A percentile compares a stretch with the other conserved stretches of the same genome.
Conservation (phyloP, 2,888 invertebrate species). For the Caenorhabditis sp. region DNA sequence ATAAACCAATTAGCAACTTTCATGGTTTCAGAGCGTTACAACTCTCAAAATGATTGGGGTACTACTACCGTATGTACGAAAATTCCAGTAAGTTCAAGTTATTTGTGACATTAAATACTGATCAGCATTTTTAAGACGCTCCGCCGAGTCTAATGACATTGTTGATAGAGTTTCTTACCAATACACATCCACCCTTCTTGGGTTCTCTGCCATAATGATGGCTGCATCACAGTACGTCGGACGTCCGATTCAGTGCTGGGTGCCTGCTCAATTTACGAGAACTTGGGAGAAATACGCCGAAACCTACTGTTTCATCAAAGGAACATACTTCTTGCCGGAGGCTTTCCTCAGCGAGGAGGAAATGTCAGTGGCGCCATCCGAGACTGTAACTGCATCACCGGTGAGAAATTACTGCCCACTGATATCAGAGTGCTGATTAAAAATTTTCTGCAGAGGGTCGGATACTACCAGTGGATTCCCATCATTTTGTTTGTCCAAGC, state of each 20-base stretch:
- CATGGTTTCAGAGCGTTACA: conserved; percentile 32
- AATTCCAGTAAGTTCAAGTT: conserved; percentile 55
- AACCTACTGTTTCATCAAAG: conserved; percentile 82
- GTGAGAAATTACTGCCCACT: conserved; percentile 13
- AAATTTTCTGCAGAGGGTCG: conserved; percentile 61
- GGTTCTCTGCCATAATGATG: conserved; percentile 77
- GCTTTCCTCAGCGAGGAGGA: conserved; percentile 71
- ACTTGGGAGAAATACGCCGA: conserved; percentile 82
- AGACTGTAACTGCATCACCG: conserved; percentile 34
- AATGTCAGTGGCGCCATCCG: conserved; percentile 48
- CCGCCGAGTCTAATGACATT: conserved; percentile 81
- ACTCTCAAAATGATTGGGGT: conserved; percentile 67
- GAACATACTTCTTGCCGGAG: conserved; percentile 76
- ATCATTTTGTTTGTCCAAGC: conserved; percentile 80
- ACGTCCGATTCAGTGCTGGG: conserved; percentile 82
- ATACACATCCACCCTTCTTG: conserved; percentile 62
- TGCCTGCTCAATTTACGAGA: conserved; percentile 82
- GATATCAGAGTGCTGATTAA: too few species aligned
- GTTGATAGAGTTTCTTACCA: conserved; percentile 72
- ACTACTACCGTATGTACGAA: conserved; percentile 64
- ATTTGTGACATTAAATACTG: neutral
- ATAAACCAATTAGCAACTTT: neutral
- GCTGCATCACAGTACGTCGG: conserved; percentile 83
- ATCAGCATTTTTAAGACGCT: conserved; percentile 63
- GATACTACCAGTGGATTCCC: conserved; percentile 80